These are phyloP conservation scores for Epinephelus cyanopodus DNA, from an alignment of 2,113 vertebrate species.

Conservation along the genomic window DNA sequence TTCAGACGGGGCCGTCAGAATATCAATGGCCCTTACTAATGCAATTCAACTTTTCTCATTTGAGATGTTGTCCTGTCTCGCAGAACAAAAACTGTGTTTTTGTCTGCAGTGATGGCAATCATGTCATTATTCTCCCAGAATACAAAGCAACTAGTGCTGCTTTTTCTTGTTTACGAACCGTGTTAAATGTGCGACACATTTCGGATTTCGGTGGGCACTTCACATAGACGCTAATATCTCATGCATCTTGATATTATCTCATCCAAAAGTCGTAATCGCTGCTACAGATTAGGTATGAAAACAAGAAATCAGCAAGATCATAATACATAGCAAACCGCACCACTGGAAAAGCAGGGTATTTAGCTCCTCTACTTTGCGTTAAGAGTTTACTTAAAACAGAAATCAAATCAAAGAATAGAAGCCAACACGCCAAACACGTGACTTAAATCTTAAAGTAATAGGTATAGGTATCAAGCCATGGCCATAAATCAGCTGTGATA, in stretches of 20 bases:
- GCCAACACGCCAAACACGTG: background rate
- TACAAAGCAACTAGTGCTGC: constrained; percentile 37
- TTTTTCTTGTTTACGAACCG: constrained; percentile 14
- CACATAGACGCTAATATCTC: background rate
- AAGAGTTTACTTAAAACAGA: constrained; percentile 18
- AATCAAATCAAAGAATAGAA: constrained; percentile 19
- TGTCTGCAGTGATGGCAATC: constrained; percentile 25
- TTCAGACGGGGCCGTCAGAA: constrained; percentile 64
- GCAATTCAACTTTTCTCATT: constrained; percentile 63
- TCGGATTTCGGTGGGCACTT: constrained; percentile 1
- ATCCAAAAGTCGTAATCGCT: background rate
- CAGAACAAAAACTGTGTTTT: constrained; percentile 60
- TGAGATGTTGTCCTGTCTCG: constrained; percentile 48
- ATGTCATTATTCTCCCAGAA: constrained; percentile 41
- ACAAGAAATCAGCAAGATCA: background rate
- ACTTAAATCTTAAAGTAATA: background rate
- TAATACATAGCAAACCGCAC: background rate
- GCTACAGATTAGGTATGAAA: background rate
- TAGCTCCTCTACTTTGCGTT: background rate
- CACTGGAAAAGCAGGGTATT: background rate
- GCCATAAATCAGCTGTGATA: background rate
- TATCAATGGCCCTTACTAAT: constrained; percentile 68
- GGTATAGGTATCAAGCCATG: background rate
- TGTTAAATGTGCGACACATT: background rate
- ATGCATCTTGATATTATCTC: background rate